phyloP scores from a whole-genome alignment of 2,113 vertebrate species.

The Megaceryle torquata region DNA sequence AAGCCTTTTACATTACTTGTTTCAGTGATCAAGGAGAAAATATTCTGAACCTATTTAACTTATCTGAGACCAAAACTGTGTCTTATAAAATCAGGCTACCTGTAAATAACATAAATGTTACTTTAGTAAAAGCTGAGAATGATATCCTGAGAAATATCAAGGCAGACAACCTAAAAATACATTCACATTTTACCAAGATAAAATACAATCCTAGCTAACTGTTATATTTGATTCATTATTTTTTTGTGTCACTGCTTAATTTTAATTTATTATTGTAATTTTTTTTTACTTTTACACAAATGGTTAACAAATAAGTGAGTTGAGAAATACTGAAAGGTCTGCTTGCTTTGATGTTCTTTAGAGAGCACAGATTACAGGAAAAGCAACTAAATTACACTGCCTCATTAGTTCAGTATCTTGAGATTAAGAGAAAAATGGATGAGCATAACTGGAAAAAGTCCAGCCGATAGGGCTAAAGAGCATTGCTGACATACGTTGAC shows the following conservation, averaged over 20 bases:
- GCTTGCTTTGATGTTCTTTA: background rate
- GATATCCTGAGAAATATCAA: background rate
- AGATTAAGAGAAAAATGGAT: background rate
- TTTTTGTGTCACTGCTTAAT: background rate
- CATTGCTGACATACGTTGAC: background rate
- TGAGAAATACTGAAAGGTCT: background rate
- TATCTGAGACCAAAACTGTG: background rate
- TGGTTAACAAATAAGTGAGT: background rate
- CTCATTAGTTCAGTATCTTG: background rate
- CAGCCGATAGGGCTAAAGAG: background rate
- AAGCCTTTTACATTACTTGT: background rate
- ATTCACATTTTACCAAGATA: background rate
- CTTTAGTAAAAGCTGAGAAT: background rate
- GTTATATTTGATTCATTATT: background rate
- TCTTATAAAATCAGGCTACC: background rate
- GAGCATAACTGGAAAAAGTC: background rate
- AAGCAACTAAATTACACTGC: background rate
- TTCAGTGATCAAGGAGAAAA: background rate
- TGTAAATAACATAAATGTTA: background rate
- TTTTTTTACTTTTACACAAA: background rate
- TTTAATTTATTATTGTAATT: background rate
- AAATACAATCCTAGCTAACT: background rate
- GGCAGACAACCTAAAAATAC: background rate
- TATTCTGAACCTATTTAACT: background rate
- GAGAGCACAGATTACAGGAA: background rate